Percentiles rank a stretch among this genome's conserved stretches.
Evolutionary conservation across 2,797 vertebrate genomes (phyloP).

Genomic region (Periparus ater): DNA sequence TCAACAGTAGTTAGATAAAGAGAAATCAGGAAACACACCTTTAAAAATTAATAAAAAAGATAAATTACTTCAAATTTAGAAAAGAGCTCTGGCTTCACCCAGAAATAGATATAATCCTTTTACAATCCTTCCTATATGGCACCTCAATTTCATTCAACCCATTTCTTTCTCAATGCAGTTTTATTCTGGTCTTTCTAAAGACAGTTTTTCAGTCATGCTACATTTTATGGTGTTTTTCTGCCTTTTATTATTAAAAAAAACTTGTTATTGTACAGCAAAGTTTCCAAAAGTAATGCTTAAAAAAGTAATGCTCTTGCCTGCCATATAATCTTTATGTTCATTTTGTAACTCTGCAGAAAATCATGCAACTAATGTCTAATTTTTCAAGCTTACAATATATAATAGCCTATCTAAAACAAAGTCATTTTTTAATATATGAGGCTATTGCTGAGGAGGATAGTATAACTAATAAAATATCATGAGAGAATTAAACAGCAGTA

Average conservation of each 20-base stretch:
- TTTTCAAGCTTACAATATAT: background rate
- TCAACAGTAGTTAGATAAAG: background rate
- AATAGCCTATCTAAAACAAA: background rate
- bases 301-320: background rate
- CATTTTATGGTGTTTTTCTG: background rate
- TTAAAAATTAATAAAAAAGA: background rate
- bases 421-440: background rate
- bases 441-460: background rate
- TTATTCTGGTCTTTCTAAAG: background rate
- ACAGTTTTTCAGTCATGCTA: background rate
- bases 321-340: background rate
- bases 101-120: background rate
- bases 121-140: background rate
- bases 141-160: background rate
- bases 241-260: background rate
- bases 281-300: background rate
- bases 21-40: background rate
- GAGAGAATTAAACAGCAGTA: background rate
- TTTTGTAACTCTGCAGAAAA: constrained; percentile 9
- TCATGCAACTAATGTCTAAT: background rate
- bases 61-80: background rate
- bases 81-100: background rate
- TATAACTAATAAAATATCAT: background rate
- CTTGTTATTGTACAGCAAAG: background rate
- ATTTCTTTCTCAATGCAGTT: background rate